Evolutionary conservation across 2,888 invertebrate species (phyloP).

Genomic region (Trisateles emortualis): DNA sequence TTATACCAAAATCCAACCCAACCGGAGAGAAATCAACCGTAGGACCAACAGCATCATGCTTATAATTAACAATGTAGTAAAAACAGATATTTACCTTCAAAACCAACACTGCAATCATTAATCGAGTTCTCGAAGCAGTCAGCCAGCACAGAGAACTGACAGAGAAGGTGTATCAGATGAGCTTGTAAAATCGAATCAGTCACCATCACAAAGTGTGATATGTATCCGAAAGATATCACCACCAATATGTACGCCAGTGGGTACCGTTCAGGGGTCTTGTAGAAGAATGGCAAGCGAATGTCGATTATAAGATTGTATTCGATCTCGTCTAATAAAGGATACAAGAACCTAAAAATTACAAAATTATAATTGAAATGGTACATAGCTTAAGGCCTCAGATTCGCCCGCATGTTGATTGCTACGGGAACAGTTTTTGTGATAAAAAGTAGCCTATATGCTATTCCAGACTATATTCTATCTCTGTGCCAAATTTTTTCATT

Average conservation of each 20-base stretch:
- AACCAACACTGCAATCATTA: conserved; percentile 56
- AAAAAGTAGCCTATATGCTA: too few species aligned
- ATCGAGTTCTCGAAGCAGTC: conserved; percentile 72
- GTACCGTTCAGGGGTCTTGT: conserved; percentile 55
- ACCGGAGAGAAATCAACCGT: too few species aligned
- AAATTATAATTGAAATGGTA: background rate
- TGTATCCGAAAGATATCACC: conserved; percentile 60
- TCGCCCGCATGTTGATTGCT: too few species aligned
- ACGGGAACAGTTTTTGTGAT: too few species aligned
- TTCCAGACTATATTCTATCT: too few species aligned
- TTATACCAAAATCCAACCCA: too few species aligned
- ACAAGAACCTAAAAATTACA: conserved; percentile 64
- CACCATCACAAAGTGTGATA: conserved; percentile 71
- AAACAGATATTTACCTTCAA: conserved; percentile 49
- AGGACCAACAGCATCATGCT: too few species aligned
- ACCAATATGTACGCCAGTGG: conserved; percentile 56
- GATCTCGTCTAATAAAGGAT: conserved; percentile 69
- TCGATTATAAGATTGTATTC: conserved; percentile 72
- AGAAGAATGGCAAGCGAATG: conserved; percentile 63
- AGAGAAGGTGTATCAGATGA: conserved; percentile 70
- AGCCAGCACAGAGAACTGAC: conserved; percentile 67
- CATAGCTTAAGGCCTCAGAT: too few species aligned
- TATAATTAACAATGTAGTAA: too few species aligned
- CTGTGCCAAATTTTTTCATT: too few species aligned
- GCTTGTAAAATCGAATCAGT: conserved; percentile 72